These are phyloP conservation scores for Coecobrya sp. DNA, from an alignment of 2,888 invertebrate genomes.

Conservation along the genomic window DNA sequence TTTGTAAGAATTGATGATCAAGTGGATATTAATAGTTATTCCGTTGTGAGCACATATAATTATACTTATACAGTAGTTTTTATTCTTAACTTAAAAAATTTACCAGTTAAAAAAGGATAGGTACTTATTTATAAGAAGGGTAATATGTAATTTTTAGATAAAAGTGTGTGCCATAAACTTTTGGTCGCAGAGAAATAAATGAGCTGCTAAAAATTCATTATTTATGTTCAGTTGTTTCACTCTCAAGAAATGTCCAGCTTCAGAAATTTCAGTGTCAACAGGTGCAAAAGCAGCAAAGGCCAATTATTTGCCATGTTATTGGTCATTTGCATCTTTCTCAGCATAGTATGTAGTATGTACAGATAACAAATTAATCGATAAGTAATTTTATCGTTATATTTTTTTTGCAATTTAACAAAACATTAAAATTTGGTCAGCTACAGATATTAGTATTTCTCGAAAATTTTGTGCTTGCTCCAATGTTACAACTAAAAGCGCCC, in stretches of 20 bases:
- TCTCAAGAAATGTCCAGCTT: conserved; percentile 19
- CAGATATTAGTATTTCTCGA: neutral
- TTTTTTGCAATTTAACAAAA: too few relatives aligned
- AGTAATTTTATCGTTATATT: too few relatives aligned
- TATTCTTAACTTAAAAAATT: too few relatives aligned
- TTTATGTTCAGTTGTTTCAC: neutral
- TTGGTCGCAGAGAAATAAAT: neutral
- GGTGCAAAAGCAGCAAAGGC: conserved; percentile 25
- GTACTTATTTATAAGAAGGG: too few relatives aligned
- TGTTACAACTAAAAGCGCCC: neutral
- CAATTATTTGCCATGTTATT: neutral
- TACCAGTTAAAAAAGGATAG: too few relatives aligned
- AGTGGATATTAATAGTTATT: too few relatives aligned
- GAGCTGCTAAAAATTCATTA: neutral
- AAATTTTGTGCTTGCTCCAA: neutral
- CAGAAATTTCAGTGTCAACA: neutral
- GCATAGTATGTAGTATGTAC: neutral
- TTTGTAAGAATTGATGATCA: neutral
- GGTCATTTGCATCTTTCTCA: neutral
- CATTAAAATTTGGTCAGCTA: conserved; percentile 20
- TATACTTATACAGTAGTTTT: neutral
- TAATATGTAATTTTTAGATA: too few relatives aligned
- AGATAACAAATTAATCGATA: too few relatives aligned
- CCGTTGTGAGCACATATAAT: too few relatives aligned
- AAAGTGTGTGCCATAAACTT: neutral